These are phyloP conservation scores for Fulmarus glacialis DNA, from an alignment of 2,113 vertebrate genomes.

Conservation along the genomic window DNA sequence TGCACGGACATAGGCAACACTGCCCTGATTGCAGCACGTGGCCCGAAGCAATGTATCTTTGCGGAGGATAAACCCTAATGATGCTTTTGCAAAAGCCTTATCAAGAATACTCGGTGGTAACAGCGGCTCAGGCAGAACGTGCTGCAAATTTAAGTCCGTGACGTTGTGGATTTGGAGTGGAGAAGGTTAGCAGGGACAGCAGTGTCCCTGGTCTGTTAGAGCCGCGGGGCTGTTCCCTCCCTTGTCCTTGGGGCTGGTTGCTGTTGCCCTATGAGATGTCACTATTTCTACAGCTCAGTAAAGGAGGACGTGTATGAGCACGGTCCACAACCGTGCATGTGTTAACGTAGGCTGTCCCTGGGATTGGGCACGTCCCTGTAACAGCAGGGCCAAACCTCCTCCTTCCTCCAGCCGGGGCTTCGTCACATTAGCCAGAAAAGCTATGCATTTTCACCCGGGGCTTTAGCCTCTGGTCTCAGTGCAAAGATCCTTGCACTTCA, in stretches of 20 bases:
- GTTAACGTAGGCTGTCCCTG: not conserved
- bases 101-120: not conserved
- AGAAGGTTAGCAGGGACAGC: not conserved
- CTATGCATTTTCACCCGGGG: not conserved
- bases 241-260: not conserved
- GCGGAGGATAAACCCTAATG: not conserved
- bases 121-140: not conserved
- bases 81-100: rapidly evolving
- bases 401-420: not conserved
- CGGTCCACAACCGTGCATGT: too few species aligned
- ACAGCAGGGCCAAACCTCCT: not conserved
- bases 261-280: not conserved
- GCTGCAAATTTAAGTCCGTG: not conserved
- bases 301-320: not conserved
- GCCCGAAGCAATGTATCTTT: not conserved
- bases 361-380: not conserved
- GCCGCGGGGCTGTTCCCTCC: not conserved
- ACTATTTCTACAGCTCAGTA: not conserved
- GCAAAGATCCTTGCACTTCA: not conserved
- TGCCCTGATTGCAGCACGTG: not conserved
- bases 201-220: not conserved
- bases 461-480: not conserved
- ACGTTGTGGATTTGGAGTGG: not conserved
- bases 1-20: not conserved
- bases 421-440: not conserved